Percentiles rank a stretch among this genome's conserved stretches.
These are phyloP conservation scores for Laspeyria flexula DNA, from an alignment of 2,888 invertebrate species.

Conservation along the genomic window DNA sequence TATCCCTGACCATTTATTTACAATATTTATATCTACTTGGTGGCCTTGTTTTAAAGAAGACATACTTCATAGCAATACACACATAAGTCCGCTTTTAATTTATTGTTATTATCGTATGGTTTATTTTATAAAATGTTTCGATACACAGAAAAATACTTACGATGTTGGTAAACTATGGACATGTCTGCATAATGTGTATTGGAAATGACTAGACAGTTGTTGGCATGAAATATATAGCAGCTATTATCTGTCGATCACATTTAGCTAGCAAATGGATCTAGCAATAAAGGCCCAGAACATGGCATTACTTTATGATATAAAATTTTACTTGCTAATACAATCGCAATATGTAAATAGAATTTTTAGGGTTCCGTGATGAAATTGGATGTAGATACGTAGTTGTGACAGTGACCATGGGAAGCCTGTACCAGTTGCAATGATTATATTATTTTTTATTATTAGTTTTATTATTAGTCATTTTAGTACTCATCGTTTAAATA, in stretches of 20 bases:
- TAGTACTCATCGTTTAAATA: too few species aligned
- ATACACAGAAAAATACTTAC: not conserved
- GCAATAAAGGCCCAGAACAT: conserved; percentile 21
- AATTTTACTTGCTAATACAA: conserved; percentile 36
- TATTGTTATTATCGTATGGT: not conserved
- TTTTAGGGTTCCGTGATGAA: conserved; percentile 1
- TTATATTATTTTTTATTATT: too few species aligned
- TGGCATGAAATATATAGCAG: not conserved
- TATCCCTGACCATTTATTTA: too few species aligned
- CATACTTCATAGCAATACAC: too few species aligned
- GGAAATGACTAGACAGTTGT: not conserved
- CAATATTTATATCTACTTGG: too few species aligned
- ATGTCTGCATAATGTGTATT: not conserved
- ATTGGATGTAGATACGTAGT: not conserved
- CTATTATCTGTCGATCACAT: conserved; percentile 16
- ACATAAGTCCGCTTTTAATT: not conserved
- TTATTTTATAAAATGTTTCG: not conserved
- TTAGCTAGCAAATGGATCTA: conserved; percentile 24
- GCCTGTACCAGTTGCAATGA: not conserved
- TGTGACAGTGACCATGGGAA: not conserved
- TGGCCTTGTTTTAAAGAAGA: too few species aligned
- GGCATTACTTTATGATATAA: conserved; percentile 21
- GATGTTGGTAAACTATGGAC: not conserved
- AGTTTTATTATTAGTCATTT: too few species aligned
- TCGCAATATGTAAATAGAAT: conserved; percentile 7